Evolutionary conservation across 2,113 vertebrate genomes (phyloP), one percentile per base, ranked within the genome.

Genomic region (Motacilla alba): DNA sequence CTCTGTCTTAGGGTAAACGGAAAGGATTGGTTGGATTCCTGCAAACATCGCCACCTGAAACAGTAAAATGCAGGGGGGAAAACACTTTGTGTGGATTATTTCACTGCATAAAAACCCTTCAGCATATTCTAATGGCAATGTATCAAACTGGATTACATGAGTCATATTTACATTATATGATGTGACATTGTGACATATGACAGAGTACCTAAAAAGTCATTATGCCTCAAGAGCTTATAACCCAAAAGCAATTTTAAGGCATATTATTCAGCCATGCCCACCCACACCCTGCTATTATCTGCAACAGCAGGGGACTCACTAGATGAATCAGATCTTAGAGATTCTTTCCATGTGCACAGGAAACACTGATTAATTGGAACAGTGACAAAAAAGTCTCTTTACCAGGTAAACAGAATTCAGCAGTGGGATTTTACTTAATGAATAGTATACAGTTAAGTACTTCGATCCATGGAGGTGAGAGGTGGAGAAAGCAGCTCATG

Each of bases 331-430:
- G 76, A 96, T 50, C 20, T 92, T 79, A 76, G 56, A 13, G 11
- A 79, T 90, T 87, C 77, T 94, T 96, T 76, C 95, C 74, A 31
- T 84, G 73, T 62, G 86, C 69, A 72, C 80, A 95, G 96, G 88
- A 94, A 96, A 76, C 66, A 79, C 83, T 33, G 2, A 96, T 93
- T 96, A 94, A 90, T 86, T 93, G 80, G 80, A 96, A 73, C 16
- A 47, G 60, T 78, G 86, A 83, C 85, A 74, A 76, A 92, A 85
- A 67, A 13, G 13, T 37, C 41, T 90, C 41, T 93, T 77, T 78
- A 73, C 53, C 88, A 87, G 80, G 92, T 96, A 95, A 95, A 97
- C 76, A 90, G 90, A 78, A 94, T 92, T 90, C 69, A 87, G 69
- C 53, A 66, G 37, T 81, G 50, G 73, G 77, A 75, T 93, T 94